Base-by-base conservation (phyloP, 2,797 vertebrate genomes). In the Eulemur rubriventer region DNA sequence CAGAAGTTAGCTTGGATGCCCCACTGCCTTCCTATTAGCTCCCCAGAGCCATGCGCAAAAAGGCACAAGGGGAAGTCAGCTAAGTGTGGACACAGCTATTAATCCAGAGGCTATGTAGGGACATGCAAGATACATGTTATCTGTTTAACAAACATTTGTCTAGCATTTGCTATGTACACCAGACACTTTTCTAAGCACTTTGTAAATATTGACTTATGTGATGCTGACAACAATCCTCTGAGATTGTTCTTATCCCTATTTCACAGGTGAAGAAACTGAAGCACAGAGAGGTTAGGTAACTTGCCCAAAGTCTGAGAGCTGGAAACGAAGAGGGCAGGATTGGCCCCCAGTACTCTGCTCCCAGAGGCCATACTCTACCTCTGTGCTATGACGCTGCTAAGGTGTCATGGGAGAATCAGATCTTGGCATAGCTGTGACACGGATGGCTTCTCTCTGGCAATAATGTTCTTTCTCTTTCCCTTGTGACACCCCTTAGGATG, bases 151-250 rank as follows among this genome's bases (percentile, higher is more conserved):
- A 91, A 48, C 38, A 70, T 63, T 75, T 30, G 75, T 38, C 69
- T 67, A 61, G 55, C 30, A 85, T 65, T 78, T 70, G 33, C 16
- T 65, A 20, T 33, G 57, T 57, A 57, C 33, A 57, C 33, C 46
- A 96, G 89, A 76, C 35, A 76, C 59, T 93, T 73, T 91, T 28
- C 50, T 73, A 72, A 81, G 52, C 33, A 63, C 82, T 86, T 83
- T 38, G 73, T 59, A 83, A 96, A 72, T 89, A 78, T 67, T 67
- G 73, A 94, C 55, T 73, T 91, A 63, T n/a, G 65, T 67, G 75
- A 92, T 17, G 13, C 41, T 55, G 26, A 85, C 24, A 70, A 57
- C 30, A 28, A 20, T 46, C 48, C 38, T 69, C n/a, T 20, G 52
- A 89, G 59, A 30, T 79, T 69, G 70, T 22, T 26, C 65, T 70